These are phyloP conservation scores for Neoscelio sp. DNA, from an alignment of 2,888 invertebrate species.

Conservation along the genomic window DNA sequence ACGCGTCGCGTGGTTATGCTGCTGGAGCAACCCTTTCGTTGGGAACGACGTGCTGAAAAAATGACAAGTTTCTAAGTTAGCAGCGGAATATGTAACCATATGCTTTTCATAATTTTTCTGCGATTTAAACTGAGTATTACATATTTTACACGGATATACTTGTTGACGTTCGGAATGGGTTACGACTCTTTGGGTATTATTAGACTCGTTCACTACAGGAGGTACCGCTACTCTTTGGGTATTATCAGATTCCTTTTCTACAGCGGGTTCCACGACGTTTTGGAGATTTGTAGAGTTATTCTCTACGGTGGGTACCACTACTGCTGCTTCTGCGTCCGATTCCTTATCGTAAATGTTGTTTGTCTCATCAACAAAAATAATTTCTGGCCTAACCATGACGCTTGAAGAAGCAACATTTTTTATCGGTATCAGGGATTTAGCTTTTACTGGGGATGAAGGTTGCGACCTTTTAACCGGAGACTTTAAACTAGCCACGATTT, in stretches of 20 bases:
- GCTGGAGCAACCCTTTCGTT: constrained; percentile 13
- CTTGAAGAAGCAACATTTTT: too few species aligned
- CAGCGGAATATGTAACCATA: background rate
- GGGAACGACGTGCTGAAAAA: constrained; percentile 31
- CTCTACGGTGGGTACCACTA: background rate
- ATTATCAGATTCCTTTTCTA: too few species aligned
- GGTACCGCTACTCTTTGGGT: too few species aligned
- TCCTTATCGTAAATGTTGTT: background rate
- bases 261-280: too few species aligned
- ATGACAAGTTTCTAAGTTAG: constrained; percentile 16
- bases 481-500: background rate
- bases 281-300: too few species aligned
- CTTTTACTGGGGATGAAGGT: background rate
- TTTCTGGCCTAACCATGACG: too few species aligned
- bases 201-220: too few species aligned
- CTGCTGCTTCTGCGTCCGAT: background rate
- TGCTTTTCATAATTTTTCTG: constrained; percentile 47
- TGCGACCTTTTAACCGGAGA: background rate
- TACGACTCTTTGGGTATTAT: too few species aligned
- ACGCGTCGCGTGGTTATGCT: constrained; percentile 35
- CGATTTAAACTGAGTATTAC: constrained; percentile 58
- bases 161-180: background rate
- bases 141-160: constrained; percentile 45
- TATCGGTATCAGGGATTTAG: too few species aligned
- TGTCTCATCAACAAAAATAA: background rate